Evolutionary conservation across 2,888 invertebrate genomes (phyloP), one percentile per base, ranked within the genome.

Genomic region (Andrena flavipes): DNA sequence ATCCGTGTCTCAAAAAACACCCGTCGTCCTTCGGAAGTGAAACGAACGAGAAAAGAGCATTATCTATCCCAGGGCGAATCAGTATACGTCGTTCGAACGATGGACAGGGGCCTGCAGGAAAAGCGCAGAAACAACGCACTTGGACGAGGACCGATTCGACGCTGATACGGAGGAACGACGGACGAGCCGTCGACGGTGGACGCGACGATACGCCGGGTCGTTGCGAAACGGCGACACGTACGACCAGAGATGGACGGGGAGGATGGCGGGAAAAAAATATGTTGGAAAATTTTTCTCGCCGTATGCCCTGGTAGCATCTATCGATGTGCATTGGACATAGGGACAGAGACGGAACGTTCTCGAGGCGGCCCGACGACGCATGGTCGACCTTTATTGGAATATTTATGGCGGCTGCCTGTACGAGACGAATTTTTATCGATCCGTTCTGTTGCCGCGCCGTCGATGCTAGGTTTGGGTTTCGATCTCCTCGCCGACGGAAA

Each of bases 361-460:
- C 59, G 63, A 87, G 85, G 80, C 79, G 82, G 82, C 74, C 60
- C 82, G 83, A 83, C 80, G 89, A 88, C 87, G 87, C 84, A 84
- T 80, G 84, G 82, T 73, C 84, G 84, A 89, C 89, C 87, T 90
- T 91, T 89, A 90, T 91, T 90, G 91, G 89, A 91, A 92, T 91
- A 92, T 93, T 92, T 92, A 92, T 89, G 91, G 82, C 84, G 87
- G 83, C 84, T 80, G 87, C 85, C 84, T 84, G 79, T 84, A 78
- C 85, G 84, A 84, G 85, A 89, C 89, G 91, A 91, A 92, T 92
- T 92, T 92, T 90, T 91, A 93, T 93, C 90, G 92, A 92, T 93
- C 91, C 91, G 91, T 91, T 91, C 90, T 90, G 86, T 88, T 86
- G 86, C 87, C 84, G 73, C 73, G 83, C 86, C 85, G 76, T 86